Evolutionary conservation across 2,797 vertebrate species (phyloP).

Genomic region (Enteromius mattozi): DNA sequence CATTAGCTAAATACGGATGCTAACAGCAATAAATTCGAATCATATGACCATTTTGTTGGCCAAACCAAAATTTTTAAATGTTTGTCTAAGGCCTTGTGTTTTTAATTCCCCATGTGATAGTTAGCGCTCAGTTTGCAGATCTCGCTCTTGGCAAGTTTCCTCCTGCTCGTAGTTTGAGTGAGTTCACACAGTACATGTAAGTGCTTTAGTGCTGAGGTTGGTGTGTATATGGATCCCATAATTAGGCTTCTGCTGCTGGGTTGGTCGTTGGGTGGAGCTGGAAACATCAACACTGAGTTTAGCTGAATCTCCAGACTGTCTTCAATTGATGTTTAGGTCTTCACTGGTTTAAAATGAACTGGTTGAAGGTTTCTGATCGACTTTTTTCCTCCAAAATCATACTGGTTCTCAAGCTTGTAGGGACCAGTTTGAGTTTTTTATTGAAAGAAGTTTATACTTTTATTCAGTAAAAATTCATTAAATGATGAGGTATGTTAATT

Average conservation of each 20-base stretch:
- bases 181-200: constrained; percentile 14
- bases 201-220: constrained; percentile 36
- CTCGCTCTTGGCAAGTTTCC: constrained; percentile 10
- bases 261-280: constrained; percentile 53
- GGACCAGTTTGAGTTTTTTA: not conserved
- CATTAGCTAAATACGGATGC: not conserved
- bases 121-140: not conserved
- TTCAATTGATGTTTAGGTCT: constrained; percentile 66
- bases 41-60: not conserved
- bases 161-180: constrained; percentile 20
- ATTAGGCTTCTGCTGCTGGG: constrained; percentile 52
- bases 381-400: not conserved
- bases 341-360: constrained; percentile 54
- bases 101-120: constrained; percentile 7
- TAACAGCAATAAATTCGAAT: not conserved
- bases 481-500: not conserved
- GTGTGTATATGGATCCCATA: constrained; percentile 58
- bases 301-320: constrained; percentile 59
- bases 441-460: not conserved
- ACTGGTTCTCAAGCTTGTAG: not conserved
- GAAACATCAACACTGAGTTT: constrained; percentile 62
- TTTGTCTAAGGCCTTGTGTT: not conserved
- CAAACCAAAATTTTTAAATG: not conserved
- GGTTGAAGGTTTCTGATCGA: constrained; percentile 59
- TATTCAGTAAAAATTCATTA: not conserved